phyloP scores from a whole-genome alignment of 1,140 invertebrate genomes.

The Ceratoteleas bidentatus region DNA sequence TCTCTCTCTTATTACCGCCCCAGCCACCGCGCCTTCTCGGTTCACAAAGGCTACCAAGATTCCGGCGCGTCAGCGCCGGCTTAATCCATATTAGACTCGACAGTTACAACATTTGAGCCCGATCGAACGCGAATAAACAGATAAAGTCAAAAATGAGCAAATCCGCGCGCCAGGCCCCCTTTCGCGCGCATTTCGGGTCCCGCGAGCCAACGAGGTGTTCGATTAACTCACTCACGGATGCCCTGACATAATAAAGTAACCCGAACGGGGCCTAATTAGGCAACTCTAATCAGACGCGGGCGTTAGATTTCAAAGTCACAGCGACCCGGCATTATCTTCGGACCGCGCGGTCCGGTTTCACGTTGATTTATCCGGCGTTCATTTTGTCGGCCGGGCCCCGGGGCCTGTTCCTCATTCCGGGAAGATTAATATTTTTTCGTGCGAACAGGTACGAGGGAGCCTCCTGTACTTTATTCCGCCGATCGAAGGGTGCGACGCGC shows the following conservation, averaged over 20 bases:
- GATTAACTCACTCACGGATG: constrained; percentile 58
- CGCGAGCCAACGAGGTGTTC: constrained; percentile 37
- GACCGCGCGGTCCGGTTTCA: constrained; percentile 44
- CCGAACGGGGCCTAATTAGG: constrained; percentile 50
- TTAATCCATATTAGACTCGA: constrained; percentile 63
- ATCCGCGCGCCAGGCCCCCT: neutral
- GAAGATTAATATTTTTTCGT: constrained; percentile 46
- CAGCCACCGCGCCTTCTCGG: constrained; percentile 21
- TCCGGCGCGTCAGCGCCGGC: constrained; percentile 35
- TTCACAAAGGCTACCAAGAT: constrained; percentile 55
- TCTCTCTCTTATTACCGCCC: constrained; percentile 45
- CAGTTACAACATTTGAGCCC: constrained; percentile 60
- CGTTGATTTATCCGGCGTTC: constrained; percentile 28
- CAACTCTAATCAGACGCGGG: constrained; percentile 53
- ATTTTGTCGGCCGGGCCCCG: neutral
- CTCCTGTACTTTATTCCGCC: constrained; percentile 46
- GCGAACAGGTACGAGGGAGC: constrained; percentile 19
- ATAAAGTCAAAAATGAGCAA: constrained; percentile 51
- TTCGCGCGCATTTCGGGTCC: constrained; percentile 30
- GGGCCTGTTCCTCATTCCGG: constrained; percentile 7
- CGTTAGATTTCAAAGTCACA: constrained; percentile 49
- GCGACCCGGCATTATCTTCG: constrained; percentile 20
- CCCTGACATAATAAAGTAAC: constrained; percentile 46
- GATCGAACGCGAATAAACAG: constrained; percentile 56
- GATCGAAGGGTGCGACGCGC: constrained; percentile 33